Percentiles rank a stretch among this genome's conserved stretches.
These are phyloP conservation scores for Notothenia rossii DNA, from an alignment of 2,113 vertebrate genomes.

Conservation along the genomic window DNA sequence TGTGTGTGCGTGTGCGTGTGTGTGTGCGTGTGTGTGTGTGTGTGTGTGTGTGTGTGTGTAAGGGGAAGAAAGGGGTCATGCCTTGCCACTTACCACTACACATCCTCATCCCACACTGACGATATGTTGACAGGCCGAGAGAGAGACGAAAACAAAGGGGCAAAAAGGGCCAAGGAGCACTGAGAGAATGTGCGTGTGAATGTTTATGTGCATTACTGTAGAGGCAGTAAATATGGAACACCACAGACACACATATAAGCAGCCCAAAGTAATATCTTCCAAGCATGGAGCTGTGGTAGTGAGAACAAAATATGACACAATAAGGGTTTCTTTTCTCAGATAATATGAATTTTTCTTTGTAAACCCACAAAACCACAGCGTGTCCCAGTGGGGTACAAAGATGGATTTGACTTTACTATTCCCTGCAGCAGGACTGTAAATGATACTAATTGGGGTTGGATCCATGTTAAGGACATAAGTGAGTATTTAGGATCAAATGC, in stretches of 20 bases:
- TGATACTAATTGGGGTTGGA: constrained; percentile 27
- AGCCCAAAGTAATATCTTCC: constrained; percentile 9
- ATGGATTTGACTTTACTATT: constrained; percentile 23
- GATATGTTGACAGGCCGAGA: constrained; percentile 47
- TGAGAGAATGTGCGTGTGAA: neutral
- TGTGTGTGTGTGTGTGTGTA: neutral
- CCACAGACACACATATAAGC: neutral
- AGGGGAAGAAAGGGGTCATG: constrained; percentile 47
- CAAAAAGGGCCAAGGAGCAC: constrained; percentile 32
- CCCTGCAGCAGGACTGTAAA: constrained; percentile 20
- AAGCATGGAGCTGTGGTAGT: neutral
- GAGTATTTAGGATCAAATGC: constrained; percentile 10
- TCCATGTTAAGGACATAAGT: constrained; percentile 2
- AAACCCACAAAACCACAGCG: neutral
- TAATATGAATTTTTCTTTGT: neutral
- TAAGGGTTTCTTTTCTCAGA: neutral
- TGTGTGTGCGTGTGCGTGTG: neutral
- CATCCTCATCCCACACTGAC: constrained; percentile 37
- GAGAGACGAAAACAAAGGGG: constrained; percentile 29
- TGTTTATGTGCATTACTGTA: neutral
- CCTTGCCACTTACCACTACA: constrained; percentile 50
- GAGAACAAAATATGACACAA: neutral
- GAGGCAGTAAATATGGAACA: neutral
- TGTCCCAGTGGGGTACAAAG: neutral
- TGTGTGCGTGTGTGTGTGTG: neutral